Base-by-base conservation (phyloP, 2,888 invertebrate species). In the Hirtodrosophila cameraria region DNA sequence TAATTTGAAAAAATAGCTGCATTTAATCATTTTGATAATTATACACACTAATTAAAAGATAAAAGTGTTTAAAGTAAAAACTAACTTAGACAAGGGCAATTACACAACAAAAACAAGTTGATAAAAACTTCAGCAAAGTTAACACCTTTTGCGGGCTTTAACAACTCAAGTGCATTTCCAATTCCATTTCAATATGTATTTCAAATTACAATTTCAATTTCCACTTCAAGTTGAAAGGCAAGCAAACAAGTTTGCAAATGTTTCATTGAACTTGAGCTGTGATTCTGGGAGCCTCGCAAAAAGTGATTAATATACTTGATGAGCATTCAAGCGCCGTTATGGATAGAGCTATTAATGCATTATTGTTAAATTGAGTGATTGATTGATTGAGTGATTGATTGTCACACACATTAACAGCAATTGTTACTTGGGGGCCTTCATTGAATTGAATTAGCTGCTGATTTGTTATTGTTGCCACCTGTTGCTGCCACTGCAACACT, bases 251-350 rank as follows among this genome's bases (percentile, higher is more conserved):
- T 58, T 23, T 43, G 23, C 16, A 0, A 43, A 38, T 42, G 13
- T 69, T 50, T 43, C 64, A 71, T 74, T 71, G 71, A 71, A 71
- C 71, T 71, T 71, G 71, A 74, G 42, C 15, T 33, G 46, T 23
- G 27, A 12, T 41, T 41, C 30, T 16, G 58, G 25, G 20, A 33
- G 45, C 63, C 36, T 53, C 48, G 42, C 20, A 6, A 12, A 15
- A 15, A 28, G 27, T 71, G 70, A 69, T 69, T 70, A 69, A 68
- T 68, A 27, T 25, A 62, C 39, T 48, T 20, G 46, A 23, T 27
- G n/a, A 15, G 25, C 55, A 23, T 27, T 36, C 16, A 28, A 39
- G 50, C 67, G 50, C 69, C 74, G 74, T 70, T 70, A 74, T 70
- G 75, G 69, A 36, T 48, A 9, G 49, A 49, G 62, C 20, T 28